Conservation (phyloP, 1,140 invertebrate species). For the Planococcus citri region DNA sequence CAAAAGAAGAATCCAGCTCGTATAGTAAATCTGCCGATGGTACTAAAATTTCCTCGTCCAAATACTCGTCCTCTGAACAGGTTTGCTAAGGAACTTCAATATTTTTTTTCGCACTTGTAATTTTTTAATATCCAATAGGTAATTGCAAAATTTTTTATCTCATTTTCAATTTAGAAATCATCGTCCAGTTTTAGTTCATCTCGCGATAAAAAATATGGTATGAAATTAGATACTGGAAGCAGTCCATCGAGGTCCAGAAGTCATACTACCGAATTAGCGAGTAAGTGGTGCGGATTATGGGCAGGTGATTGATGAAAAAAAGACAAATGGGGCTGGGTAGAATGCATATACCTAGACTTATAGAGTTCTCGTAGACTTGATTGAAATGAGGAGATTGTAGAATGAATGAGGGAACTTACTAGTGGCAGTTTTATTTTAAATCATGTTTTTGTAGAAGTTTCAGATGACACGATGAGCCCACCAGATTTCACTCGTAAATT, state of each 20-base stretch:
- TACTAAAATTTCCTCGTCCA: not conserved
- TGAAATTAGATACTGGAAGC: slow-evolving; percentile 29
- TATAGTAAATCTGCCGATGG: slow-evolving; percentile 13
- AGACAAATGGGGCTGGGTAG: no score
- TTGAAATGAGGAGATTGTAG: no score
- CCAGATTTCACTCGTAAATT: slow-evolving; percentile 68
- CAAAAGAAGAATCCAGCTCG: slow-evolving; percentile 3
- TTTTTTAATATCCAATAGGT: not conserved
- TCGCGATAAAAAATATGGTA: slow-evolving; percentile 60
- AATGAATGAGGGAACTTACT: no score
- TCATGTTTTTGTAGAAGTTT: slow-evolving; percentile 48
- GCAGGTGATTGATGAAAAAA: no score
- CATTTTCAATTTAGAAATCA: not conserved
- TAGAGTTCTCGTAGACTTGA: no score
- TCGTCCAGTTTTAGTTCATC: not conserved
- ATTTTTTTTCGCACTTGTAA: not conserved
- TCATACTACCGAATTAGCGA: slow-evolving; percentile 75
- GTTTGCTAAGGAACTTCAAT: not conserved
- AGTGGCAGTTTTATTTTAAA: no score
- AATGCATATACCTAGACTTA: no score
- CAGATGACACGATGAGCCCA: slow-evolving; percentile 70
- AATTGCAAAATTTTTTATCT: not conserved
- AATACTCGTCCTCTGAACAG: not conserved
- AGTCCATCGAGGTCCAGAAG: slow-evolving; percentile 70
- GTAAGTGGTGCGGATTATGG: slow-evolving; percentile 41